These are phyloP conservation scores for Sphinx pinastri DNA, from an alignment of 2,888 invertebrate species.

Conservation along the genomic window DNA sequence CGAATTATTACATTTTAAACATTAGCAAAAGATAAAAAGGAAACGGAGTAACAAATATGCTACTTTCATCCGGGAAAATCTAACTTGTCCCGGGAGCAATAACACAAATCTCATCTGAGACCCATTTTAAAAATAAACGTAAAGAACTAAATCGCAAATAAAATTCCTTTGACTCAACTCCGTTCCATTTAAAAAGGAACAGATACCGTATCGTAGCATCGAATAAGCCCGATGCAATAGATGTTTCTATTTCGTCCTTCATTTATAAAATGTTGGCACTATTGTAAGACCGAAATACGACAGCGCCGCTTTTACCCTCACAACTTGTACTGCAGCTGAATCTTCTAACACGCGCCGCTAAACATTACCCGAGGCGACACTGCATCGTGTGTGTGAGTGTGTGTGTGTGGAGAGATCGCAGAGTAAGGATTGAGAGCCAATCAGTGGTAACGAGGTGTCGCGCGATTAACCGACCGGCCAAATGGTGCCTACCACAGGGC, in stretches of 20 bases:
- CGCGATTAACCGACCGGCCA: conserved; percentile 37
- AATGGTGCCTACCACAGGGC: conserved; percentile 17
- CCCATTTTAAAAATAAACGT: not conserved
- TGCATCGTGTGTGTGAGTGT: not conserved
- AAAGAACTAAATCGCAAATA: not conserved
- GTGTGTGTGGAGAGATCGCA: conserved; percentile 6
- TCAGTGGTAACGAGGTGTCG: conserved; percentile 44
- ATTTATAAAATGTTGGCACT: not conserved
- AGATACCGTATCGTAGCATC: not conserved
- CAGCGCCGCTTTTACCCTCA: not conserved
- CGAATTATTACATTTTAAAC: too few species aligned
- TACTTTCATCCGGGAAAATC: too few species aligned
- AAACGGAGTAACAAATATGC: too few species aligned
- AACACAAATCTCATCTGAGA: not conserved
- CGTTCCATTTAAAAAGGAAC: not conserved
- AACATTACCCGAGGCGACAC: not conserved
- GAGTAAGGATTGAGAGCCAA: conserved; percentile 38
- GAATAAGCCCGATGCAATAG: not conserved
- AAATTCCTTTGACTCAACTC: conserved; percentile 1
- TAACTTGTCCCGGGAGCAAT: too few species aligned
- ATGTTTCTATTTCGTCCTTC: not conserved
- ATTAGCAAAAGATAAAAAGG: too few species aligned
- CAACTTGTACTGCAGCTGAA: conserved; percentile 4
- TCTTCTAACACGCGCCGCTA: conserved; percentile 1
- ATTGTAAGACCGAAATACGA: not conserved